Base-by-base conservation (phyloP, 2,797 vertebrate species). In the Austrolebias charrua region DNA sequence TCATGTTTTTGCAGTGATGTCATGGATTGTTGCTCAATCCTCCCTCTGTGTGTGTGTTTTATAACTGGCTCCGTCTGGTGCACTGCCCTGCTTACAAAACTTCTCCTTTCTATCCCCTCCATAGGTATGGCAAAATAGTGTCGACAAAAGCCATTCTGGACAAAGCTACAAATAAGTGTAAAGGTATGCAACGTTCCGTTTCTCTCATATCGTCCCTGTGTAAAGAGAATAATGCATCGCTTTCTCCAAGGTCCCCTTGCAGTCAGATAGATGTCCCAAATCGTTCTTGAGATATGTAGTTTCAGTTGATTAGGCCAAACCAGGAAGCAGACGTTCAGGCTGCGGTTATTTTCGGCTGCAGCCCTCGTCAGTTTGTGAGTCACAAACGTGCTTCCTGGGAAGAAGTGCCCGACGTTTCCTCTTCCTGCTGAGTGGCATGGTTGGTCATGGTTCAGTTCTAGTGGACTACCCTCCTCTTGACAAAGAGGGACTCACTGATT, bases 101-200 rank as follows among this genome's bases (percentile, higher is more conserved):
- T 58, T 82, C n/a, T 60, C 73, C 57, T 89, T 60, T 90, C 52
- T 88, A 16, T 14, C 91, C 56, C 87, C 62, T 80, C 14, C 33
- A 81, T 80, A 99, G 98, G 91, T 98, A 98, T 75, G 98, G 98
- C 75, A 99, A 98, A 93, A 99, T 99, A 61, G 97, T 99, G 53
- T 99, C 98, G 78, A 99, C 98, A 1, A 99, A 99, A 88, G 98
- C 98, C 61, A 99, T 99, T 91, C 91, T 99, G 94, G 98, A 99
- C 91, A 99, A 99, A 89, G 94, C 98, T 50, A 99, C 97, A 75
- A 99, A 99, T 93, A 99, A 97, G 92, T 99, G 98, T 87, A 99
- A 99, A 98, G 98, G 98, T 99, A 92, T 66, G 92, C 89, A 35
- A 38, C 56, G 58, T 24, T 68, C 19, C 29, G 55, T 44, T 65